A percentile compares a stretch with the other conserved stretches of the same genome.
Evolutionary conservation across 2,113 vertebrate species (phyloP).

Genomic region (Lycaon pictus): DNA sequence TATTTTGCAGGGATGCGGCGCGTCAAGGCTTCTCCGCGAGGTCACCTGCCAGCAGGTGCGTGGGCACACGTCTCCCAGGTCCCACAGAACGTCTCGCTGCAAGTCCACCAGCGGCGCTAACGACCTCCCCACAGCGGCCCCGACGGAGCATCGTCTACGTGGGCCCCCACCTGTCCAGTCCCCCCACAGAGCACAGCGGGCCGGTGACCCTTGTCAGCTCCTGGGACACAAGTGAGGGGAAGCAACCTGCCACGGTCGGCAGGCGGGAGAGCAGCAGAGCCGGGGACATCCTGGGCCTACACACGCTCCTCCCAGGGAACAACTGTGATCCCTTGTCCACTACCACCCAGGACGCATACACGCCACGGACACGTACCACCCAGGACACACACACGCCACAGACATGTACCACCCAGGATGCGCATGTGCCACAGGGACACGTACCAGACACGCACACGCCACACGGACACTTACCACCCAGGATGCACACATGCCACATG

Average conservation of each 20-base stretch:
- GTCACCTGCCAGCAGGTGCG: background rate
- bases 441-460: background rate
- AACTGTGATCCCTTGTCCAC: background rate
- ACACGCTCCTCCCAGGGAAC: background rate
- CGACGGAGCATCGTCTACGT: accelerated
- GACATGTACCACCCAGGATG: background rate
- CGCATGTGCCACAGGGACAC: too few species aligned
- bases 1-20: background rate
- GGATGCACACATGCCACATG: background rate
- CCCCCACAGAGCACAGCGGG: accelerated
- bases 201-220: accelerated
- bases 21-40: background rate
- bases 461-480: too few species aligned
- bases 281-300: background rate
- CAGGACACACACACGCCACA: background rate
- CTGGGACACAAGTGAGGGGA: too few species aligned
- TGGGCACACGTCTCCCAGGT: accelerated
- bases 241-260: background rate
- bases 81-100: too few species aligned
- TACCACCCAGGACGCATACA: background rate
- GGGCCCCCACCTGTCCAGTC: accelerated
- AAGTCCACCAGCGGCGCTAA: accelerated
- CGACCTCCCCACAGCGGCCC: accelerated
- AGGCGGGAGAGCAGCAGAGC: background rate
- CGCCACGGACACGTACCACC: background rate